Conservation (phyloP, 2,888 invertebrate species). For the Brachylomia viminalis region DNA sequence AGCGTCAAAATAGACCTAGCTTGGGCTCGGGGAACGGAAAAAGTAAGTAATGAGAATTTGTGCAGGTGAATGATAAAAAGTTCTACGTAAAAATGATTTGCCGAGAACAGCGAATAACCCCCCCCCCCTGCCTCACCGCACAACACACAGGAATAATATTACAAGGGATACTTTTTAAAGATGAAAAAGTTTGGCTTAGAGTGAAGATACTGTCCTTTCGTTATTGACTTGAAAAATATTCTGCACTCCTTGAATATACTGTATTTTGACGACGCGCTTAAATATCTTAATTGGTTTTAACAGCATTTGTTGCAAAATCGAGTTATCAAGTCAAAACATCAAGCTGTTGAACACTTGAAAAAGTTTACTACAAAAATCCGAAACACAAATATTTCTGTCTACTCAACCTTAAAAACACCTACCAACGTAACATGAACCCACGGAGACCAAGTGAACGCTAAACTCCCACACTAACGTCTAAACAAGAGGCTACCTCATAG, state of each 20-base stretch:
- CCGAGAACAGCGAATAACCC: constrained; percentile 25
- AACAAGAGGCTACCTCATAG: constrained; percentile 41
- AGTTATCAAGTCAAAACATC: too few relatives aligned
- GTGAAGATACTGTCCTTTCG: neutral
- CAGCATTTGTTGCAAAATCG: too few relatives aligned
- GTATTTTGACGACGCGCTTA: neutral
- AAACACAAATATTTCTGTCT: neutral
- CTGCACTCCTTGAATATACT: neutral
- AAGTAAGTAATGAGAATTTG: constrained; percentile 44
- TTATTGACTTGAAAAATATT: neutral
- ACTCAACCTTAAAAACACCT: constrained; percentile 1
- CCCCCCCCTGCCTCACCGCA: too few relatives aligned
- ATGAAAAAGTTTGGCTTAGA: constrained; percentile 15
- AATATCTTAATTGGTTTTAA: neutral
- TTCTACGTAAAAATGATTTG: constrained; percentile 41
- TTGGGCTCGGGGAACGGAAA: constrained; percentile 20
- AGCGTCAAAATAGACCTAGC: neutral
- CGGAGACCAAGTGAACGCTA: constrained; percentile 16
- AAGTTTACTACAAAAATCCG: neutral
- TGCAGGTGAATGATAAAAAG: constrained; percentile 25
- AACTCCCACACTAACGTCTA: constrained; percentile 28
- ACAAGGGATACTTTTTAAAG: constrained; percentile 17
- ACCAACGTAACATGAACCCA: constrained; percentile 21
- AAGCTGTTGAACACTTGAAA: neutral
- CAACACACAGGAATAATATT: constrained; percentile 14